These are phyloP conservation scores for Hippoglossus stenolepis DNA, from an alignment of 2,113 vertebrate species.

Conservation along the genomic window DNA sequence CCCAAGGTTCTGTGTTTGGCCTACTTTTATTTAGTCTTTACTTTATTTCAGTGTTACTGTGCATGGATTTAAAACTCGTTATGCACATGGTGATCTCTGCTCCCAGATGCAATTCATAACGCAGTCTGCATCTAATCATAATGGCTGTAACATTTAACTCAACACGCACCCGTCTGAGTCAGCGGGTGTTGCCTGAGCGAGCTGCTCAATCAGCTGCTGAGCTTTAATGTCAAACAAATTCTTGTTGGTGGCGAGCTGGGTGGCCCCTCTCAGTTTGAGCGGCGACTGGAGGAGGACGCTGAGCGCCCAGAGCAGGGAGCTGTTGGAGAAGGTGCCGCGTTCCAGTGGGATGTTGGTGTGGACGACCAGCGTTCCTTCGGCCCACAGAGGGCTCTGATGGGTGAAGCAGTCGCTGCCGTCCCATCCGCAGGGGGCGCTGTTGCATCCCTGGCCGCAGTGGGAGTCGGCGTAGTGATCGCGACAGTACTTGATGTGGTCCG, in stretches of 20 bases:
- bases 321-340: constrained; percentile 66
- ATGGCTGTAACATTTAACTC: neutral
- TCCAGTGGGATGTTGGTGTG: constrained; percentile 74
- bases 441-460: constrained; percentile 88
- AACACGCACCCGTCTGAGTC: constrained; percentile 74
- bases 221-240: constrained; percentile 68
- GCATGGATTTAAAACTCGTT: neutral
- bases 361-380: constrained; percentile 81
- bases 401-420: constrained; percentile 89
- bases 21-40: neutral
- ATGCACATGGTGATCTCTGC: neutral
- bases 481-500: constrained; percentile 86
- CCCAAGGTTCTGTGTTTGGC: neutral
- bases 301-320: constrained; percentile 82
- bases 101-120: too few species aligned
- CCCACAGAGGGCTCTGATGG: constrained; percentile 66
- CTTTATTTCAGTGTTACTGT: rapidly evolving
- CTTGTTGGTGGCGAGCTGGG: constrained; percentile 54
- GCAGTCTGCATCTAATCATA: too few species aligned
- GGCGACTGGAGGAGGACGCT: constrained; percentile 83
- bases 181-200: constrained; percentile 42
- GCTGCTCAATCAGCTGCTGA: constrained; percentile 68
- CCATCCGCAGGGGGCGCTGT: constrained; percentile 88
- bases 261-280: constrained; percentile 79
- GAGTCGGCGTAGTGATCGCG: constrained; percentile 86